These are phyloP conservation scores for Aplocera efformata DNA, from an alignment of 2,888 invertebrate genomes.

Conservation along the genomic window DNA sequence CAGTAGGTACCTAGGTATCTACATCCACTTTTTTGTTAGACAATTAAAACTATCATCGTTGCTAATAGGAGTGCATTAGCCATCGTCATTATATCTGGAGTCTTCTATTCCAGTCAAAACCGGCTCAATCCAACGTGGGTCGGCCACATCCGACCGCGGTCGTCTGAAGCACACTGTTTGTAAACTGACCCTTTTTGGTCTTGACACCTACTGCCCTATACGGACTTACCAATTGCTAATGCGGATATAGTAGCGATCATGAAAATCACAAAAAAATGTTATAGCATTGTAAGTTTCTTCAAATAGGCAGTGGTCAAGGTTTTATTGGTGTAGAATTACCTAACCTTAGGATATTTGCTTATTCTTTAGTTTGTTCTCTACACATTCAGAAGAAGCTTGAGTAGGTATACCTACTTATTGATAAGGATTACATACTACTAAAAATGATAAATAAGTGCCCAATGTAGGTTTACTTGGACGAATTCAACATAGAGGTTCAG, in stretches of 20 bases:
- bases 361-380: too few relatives aligned
- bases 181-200: constrained; percentile 45
- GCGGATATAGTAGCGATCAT: constrained; percentile 7
- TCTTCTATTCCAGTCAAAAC: constrained; percentile 29
- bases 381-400: too few relatives aligned
- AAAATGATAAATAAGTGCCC: too few relatives aligned
- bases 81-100: constrained; percentile 29
- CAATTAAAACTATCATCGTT: constrained; percentile 28
- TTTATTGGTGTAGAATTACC: neutral
- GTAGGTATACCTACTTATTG: too few relatives aligned
- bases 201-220: constrained; percentile 39
- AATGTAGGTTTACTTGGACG: too few relatives aligned
- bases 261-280: neutral
- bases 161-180: constrained; percentile 31
- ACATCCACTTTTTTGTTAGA: constrained; percentile 13
- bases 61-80: constrained; percentile 55
- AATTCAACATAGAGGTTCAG: too few relatives aligned
- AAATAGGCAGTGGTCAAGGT: constrained; percentile 5
- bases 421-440: too few relatives aligned
- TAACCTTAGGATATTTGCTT: too few relatives aligned
- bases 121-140: constrained; percentile 33
- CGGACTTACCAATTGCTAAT: constrained; percentile 48
- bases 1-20: too few relatives aligned
- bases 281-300: neutral
- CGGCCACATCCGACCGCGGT: constrained; percentile 26